Conservation (phyloP, 2,888 invertebrate species). For the Limenitis camilla region DNA sequence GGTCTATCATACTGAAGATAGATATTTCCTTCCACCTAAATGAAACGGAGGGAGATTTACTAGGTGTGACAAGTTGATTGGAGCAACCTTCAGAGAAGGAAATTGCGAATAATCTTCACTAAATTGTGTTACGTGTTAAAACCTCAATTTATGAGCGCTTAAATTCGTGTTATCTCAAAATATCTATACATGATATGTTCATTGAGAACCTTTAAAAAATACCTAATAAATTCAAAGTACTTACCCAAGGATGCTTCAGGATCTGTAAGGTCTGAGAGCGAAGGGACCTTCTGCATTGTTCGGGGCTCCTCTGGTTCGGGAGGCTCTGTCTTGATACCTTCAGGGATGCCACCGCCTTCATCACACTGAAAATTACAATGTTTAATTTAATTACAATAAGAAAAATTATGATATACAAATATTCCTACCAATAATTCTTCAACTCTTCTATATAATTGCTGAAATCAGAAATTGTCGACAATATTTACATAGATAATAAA, state of each 20-base stretch:
- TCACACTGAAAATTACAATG: slow-evolving; percentile 48
- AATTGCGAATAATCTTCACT: slow-evolving; percentile 19
- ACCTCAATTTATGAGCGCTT: not conserved
- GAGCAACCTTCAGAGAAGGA: slow-evolving; percentile 25
- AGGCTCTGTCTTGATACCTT: slow-evolving; percentile 72
- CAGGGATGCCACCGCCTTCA: slow-evolving; percentile 77
- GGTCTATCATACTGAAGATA: slow-evolving; percentile 12
- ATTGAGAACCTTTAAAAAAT: no score
- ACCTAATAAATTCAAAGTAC: slow-evolving; percentile 46
- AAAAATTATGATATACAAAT: no score
- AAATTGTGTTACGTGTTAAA: slow-evolving; percentile 1
- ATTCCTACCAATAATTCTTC: no score
- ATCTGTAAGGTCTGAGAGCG: slow-evolving; percentile 92
- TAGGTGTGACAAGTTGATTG: slow-evolving; percentile 28
- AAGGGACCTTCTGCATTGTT: slow-evolving; percentile 91
- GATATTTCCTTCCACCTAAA: slow-evolving; percentile 19
- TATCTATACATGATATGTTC: not conserved
- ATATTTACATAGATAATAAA: no score
- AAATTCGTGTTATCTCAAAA: not conserved
- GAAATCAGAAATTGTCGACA: no score
- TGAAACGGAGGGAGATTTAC: slow-evolving; percentile 14
- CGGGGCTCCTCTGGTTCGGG: slow-evolving; percentile 78
- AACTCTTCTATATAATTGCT: no score
- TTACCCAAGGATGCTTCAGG: slow-evolving; percentile 91
- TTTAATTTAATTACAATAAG: no score